Base-by-base conservation (phyloP, 2,888 invertebrate species). In the Hirtodrosophila confusa region DNA sequence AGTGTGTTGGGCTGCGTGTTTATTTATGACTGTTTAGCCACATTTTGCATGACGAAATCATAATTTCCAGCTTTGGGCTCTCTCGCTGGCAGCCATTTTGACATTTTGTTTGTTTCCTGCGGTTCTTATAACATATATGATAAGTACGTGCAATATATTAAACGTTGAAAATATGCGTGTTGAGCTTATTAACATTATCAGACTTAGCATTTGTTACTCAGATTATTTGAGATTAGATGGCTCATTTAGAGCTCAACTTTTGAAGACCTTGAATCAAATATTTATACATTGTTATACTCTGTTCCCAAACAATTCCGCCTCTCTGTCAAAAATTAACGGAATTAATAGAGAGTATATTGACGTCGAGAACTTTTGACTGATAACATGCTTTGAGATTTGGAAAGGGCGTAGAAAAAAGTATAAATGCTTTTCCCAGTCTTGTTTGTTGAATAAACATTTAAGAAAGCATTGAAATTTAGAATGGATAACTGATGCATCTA, bases 11-110 rank as follows among this genome's bases (percentile, higher is more conserved):
- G 54, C 48, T 17, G 50, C 40, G 73, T 61, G 70, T 53, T 79
- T 84, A 86, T 84, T 84, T 84, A 86, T 84, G 75, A 75, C 65
- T 78, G 77, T 77, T 86, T 84, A 84, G 85, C 69, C 61, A 49
- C 73, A 73, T 84, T 82, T 79, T 86, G 72, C 79, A 78, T 84
- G 86, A 84, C 84, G 84, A 84, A 84, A 86, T 86, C 75, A 86
- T 84, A 86, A 82, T 86, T 86, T 82, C 55, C 53, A 51, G 54
- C 43, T 40, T 53, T 54, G 55, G 40, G 55, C 51, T 44, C 61
- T 41, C 60, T 41, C 39, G 33, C 43, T 48, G 69, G 56, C 47
- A 51, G 55, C 58, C 68, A 54, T 70, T 80, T 82, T 85, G 82
- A 77, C 69, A 82, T 78, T 80, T 80, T 64, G 77, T 80, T 79